phyloP scores from a whole-genome alignment of 2,113 vertebrate genomes.

The Phaethornis superciliosus region DNA sequence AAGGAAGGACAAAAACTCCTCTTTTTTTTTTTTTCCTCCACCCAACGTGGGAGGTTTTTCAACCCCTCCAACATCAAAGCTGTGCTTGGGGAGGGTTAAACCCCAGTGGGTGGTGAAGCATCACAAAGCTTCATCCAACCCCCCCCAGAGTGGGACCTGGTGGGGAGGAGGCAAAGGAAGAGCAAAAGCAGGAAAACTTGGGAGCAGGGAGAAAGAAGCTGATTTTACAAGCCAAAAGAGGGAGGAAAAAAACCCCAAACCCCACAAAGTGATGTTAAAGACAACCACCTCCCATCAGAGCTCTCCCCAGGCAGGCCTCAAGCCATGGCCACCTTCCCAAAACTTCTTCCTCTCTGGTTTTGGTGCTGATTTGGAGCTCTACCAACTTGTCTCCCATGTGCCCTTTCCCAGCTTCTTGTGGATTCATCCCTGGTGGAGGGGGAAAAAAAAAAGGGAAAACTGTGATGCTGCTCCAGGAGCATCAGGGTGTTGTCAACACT shows the following conservation, averaged over 20 bases:
- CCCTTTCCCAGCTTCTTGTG: background rate
- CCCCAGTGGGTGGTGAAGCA: background rate
- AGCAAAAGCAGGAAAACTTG: background rate
- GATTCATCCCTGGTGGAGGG: background rate
- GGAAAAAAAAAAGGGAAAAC: background rate
- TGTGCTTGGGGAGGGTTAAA: background rate
- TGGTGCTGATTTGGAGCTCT: background rate
- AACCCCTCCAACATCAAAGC: background rate
- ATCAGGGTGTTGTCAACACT: fast-evolving
- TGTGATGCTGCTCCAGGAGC: background rate
- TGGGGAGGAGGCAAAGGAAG: background rate
- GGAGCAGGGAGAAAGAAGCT: background rate
- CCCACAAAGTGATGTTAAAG: background rate
- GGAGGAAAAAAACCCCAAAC: background rate
- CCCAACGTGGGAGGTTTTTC: background rate
- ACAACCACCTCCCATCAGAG: background rate
- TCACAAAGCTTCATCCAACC: fast-evolving
- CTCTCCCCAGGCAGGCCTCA: fast-evolving
- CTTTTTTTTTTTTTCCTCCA: no score
- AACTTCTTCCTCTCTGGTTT: fast-evolving
- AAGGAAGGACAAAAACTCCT: background rate
- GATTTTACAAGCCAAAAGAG: background rate
- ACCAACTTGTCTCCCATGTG: background rate
- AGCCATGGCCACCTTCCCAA: background rate
- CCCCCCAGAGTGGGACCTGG: background rate